Conservation (phyloP, 2,888 invertebrate species). For the Aphrophora alni region DNA sequence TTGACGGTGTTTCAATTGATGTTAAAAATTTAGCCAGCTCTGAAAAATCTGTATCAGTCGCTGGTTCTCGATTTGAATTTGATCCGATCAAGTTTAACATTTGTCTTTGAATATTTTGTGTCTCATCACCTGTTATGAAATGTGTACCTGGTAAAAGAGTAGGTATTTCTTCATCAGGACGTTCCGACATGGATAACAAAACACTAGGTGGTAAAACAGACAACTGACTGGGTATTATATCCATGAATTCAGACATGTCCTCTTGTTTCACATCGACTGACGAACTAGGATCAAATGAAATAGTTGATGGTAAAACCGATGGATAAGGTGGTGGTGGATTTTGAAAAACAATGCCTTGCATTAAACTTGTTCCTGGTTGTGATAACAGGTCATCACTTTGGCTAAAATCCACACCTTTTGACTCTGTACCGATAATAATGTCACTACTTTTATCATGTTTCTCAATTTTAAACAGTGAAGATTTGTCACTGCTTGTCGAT, state of each 20-base stretch:
- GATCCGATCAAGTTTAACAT: slow-evolving; percentile 31
- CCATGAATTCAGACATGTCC: slow-evolving; percentile 28
- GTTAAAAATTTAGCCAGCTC: slow-evolving; percentile 35
- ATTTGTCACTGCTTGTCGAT: slow-evolving; percentile 16
- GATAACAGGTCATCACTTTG: slow-evolving; percentile 33
- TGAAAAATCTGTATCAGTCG: slow-evolving; percentile 34
- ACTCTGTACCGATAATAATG: background rate
- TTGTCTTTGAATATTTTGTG: slow-evolving; percentile 26
- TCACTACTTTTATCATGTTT: background rate
- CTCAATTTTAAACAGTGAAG: slow-evolving; percentile 11
- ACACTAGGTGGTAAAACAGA: slow-evolving; percentile 18
- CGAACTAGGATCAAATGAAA: slow-evolving; percentile 17
- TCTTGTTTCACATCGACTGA: slow-evolving; percentile 30
- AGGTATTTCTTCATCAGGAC: slow-evolving; percentile 7
- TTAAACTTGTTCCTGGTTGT: slow-evolving; percentile 36
- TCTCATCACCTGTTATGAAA: slow-evolving; percentile 30
- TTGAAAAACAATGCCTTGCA: slow-evolving; percentile 31
- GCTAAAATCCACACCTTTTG: slow-evolving; percentile 12
- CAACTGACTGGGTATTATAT: slow-evolving; percentile 20
- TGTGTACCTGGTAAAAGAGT: slow-evolving; percentile 17
- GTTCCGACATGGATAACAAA: slow-evolving; percentile 13
- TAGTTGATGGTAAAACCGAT: slow-evolving; percentile 16
- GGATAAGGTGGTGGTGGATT: slow-evolving; percentile 34
- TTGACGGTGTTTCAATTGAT: slow-evolving; percentile 40
- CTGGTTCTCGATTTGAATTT: slow-evolving; percentile 29